Percentiles rank a stretch among this genome's conserved stretches.
phyloP scores from a whole-genome alignment of 2,113 vertebrate genomes.

The Haplochromis burtoni region DNA sequence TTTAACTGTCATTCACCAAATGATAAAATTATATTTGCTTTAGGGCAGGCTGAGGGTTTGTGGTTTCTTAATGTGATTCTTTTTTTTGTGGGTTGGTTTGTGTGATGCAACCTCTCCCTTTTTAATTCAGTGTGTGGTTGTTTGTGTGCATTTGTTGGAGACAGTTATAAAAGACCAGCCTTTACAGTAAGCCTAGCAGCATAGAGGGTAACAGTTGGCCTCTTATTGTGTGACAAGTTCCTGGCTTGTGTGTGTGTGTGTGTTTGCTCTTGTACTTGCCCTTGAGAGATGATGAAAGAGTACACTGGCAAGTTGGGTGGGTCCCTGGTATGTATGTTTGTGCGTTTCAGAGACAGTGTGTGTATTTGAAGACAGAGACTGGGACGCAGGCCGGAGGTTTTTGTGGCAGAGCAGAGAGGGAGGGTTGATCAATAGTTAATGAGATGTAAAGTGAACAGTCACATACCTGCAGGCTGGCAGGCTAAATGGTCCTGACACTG shows the following conservation, averaged over 20 bases:
- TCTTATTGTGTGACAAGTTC: slow-evolving; percentile 9
- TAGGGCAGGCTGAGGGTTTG: not conserved
- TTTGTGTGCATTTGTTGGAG: not conserved
- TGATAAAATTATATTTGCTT: slow-evolving; percentile 20
- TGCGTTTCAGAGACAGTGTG: not conserved
- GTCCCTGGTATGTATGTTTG: not conserved
- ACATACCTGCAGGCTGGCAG: slow-evolving; percentile 36
- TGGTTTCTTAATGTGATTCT: not conserved
- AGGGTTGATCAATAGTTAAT: slow-evolving; percentile 56
- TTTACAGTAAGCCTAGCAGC: not conserved
- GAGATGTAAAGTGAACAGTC: slow-evolving; percentile 57
- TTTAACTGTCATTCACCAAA: not conserved
- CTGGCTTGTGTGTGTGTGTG: not conserved
- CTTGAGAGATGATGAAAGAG: slow-evolving; percentile 52
- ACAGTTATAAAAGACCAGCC: not conserved
- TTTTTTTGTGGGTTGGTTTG: not conserved
- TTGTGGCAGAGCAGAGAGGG: slow-evolving; percentile 1
- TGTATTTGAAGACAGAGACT: not conserved
- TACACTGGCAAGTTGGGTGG: slow-evolving; percentile 20
- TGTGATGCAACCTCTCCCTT: slow-evolving; percentile 1
- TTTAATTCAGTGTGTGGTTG: not conserved
- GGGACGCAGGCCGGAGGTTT: not conserved
- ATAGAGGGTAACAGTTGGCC: not conserved
- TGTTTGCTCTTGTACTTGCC: not conserved
- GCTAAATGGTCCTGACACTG: slow-evolving; percentile 33